These are phyloP conservation scores for Oophaga pumilio DNA, from an alignment of 2,113 vertebrate genomes.

Conservation along the genomic window DNA sequence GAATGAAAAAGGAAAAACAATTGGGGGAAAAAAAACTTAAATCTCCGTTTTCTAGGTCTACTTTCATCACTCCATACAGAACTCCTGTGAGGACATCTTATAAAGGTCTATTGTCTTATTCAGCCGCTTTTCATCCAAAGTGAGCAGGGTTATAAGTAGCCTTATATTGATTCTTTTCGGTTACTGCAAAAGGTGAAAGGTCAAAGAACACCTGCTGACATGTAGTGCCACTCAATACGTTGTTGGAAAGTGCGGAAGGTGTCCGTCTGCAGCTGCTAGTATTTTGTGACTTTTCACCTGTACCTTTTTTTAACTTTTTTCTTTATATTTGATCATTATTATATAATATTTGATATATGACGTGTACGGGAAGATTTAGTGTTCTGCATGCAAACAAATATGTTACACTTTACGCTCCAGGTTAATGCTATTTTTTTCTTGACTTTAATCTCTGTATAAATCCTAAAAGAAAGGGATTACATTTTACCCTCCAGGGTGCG, in stretches of 20 bases:
- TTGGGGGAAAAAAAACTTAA: slow-evolving; percentile 10
- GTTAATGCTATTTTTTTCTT: too few relatives aligned
- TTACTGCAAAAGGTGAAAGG: slow-evolving; percentile 34
- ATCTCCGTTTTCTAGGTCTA: slow-evolving; percentile 12
- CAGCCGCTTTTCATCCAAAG: slow-evolving; percentile 13
- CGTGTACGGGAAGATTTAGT: too few relatives aligned
- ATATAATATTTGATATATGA: too few relatives aligned
- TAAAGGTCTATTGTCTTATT: slow-evolving; percentile 12
- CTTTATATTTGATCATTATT: background rate
- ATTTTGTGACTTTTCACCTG: background rate
- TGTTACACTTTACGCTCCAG: too few relatives aligned
- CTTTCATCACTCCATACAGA: background rate
- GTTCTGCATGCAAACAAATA: too few relatives aligned
- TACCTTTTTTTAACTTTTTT: background rate
- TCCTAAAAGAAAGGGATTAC: too few relatives aligned
- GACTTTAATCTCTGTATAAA: too few relatives aligned
- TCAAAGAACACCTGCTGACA: slow-evolving; percentile 37
- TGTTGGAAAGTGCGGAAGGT: background rate
- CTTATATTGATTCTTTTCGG: slow-evolving; percentile 25
- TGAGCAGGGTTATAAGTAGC: slow-evolving; percentile 1
- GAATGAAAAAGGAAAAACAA: slow-evolving; percentile 20
- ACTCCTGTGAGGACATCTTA: background rate
- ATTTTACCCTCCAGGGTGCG: too few relatives aligned
- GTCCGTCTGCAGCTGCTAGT: background rate
- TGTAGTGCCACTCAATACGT: background rate